Base-by-base conservation (phyloP, 2,888 invertebrate species). In the Pheosia tremula region DNA sequence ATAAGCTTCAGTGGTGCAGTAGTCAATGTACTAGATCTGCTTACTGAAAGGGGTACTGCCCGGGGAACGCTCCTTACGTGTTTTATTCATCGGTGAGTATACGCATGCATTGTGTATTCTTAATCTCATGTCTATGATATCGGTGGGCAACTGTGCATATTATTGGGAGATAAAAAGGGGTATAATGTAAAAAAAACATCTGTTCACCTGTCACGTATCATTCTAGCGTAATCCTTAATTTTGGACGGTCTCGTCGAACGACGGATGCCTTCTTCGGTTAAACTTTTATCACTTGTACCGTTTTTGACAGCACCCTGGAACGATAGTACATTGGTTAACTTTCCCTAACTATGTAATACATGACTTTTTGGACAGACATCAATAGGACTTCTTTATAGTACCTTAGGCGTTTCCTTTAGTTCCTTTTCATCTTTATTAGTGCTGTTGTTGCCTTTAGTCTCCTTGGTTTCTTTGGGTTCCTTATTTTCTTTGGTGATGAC, bases 161-260 rank as follows among this genome's bases (percentile, higher is more conserved):
- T 24, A 24, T 24, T 24, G 24, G 24, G 24, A 24, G 1, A n/a
- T n/a, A n/a, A 24, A 24, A 24, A 24, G 24, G 24, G 24, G 24
- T 1, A 24, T 8, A 41, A 41, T 8, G 41, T 41, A 7, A 41
- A 7, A 41, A 41, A 41, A 41, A 41, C 2, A 5, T 8, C 6
- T 41, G 8, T 4, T 83, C 90, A 85, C 93, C 89, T 85, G 68
- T 90, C 87, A 47, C 94, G 91, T 13, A 95, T 88, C 90, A 95
- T 94, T 77, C 94, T 94, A 0, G 95, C 94, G 72, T 95, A 95
- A 74, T 94, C 94, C 78, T 93, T 95, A 8, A 94, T 89, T 78
- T 94, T 95, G 0, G 89, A 90, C 1, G 91, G 90, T 37, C 95
- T 84, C 38, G 91, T 89, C 0, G 95, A 94, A 1, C 95, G 86